Conservation (phyloP, 1,140 invertebrate genomes). For the Gerris buenoi region DNA sequence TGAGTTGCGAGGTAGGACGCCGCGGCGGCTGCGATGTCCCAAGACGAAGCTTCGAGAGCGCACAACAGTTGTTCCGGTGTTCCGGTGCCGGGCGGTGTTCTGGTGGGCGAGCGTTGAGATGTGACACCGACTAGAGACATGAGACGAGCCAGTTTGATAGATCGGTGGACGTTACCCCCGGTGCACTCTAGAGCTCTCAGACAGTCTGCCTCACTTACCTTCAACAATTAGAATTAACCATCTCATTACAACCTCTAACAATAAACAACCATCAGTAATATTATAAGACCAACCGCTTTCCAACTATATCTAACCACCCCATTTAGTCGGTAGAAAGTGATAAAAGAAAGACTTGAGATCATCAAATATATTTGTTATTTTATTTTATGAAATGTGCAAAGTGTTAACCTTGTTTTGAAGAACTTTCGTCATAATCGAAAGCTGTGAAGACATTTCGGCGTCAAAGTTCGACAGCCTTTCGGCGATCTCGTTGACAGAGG, state of each 20-base stretch:
- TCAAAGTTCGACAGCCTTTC: neutral
- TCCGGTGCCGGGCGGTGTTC: neutral
- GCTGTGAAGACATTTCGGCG: neutral
- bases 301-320: no score
- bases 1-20: neutral
- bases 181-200: conserved; percentile 63
- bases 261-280: neutral
- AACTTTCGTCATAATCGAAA: conserved; percentile 7
- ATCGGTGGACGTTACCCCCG: conserved; percentile 75
- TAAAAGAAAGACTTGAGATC: no score
- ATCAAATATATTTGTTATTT: no score
- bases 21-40: neutral
- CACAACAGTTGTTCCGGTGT: neutral
- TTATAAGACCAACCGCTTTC: neutral
- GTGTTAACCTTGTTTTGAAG: conserved; percentile 3
- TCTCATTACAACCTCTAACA: neutral
- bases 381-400: no score
- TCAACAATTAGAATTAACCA: conserved; percentile 10
- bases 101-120: neutral
- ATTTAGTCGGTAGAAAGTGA: no score
- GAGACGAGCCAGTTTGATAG: conserved; percentile 63
- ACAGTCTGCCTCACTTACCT: conserved; percentile 65
- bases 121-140: neutral
- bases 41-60: neutral
- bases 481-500: neutral